Evolutionary conservation across 53 echinoderm and acorn worm species (phyloP).

Genomic region (Mesocentrotus franciscanus): DNA sequence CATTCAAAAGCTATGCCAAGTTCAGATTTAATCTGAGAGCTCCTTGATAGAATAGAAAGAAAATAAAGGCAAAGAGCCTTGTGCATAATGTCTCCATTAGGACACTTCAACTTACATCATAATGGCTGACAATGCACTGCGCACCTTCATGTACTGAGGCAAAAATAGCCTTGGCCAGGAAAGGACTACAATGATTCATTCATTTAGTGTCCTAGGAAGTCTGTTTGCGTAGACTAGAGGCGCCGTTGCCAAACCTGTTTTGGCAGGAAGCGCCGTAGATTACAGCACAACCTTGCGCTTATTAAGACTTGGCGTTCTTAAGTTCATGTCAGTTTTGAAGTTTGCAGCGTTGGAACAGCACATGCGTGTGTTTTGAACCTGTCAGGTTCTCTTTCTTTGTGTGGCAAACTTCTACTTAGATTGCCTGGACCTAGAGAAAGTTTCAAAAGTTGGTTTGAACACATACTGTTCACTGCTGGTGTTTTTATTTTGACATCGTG

Average conservation of each 20-base stretch:
- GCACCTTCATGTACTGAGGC: not conserved
- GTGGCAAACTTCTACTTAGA: not conserved
- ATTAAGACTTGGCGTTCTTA: slow-evolving; percentile 56
- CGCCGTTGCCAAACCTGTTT: slow-evolving; percentile 44
- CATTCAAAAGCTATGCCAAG: not conserved
- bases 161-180: not conserved
- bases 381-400: not conserved
- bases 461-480: not conserved
- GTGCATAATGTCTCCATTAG: not conserved
- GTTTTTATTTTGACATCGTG: not conserved
- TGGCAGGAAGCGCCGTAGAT: slow-evolving; percentile 61
- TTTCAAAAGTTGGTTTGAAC: not conserved
- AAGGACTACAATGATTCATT: not conserved
- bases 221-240: slow-evolving; percentile 38
- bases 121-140: not conserved
- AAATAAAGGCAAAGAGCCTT: not conserved
- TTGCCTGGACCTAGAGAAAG: not conserved
- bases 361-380: not conserved
- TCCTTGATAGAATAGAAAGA: not conserved
- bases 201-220: slow-evolving; percentile 3
- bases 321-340: slow-evolving; percentile 42
- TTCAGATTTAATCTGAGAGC: not conserved
- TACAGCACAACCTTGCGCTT: slow-evolving; percentile 50
- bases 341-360: slow-evolving; percentile 24
- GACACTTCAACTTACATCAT: not conserved